Percentiles rank a stretch among this genome's conserved stretches.
Evolutionary conservation across 2,113 vertebrate genomes (phyloP).

Genomic region (Arizona elegans): DNA sequence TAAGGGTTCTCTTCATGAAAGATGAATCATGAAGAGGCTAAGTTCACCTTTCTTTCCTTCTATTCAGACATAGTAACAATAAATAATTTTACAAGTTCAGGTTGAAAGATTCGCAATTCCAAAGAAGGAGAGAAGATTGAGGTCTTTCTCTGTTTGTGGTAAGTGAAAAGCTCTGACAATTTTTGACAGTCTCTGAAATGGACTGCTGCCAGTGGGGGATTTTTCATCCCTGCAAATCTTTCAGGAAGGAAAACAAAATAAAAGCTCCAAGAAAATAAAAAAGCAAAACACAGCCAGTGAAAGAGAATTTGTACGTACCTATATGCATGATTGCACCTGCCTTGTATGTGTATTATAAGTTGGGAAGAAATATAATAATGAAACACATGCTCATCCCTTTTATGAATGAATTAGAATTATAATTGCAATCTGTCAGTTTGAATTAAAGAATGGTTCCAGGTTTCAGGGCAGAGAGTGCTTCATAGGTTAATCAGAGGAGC

Average conservation of each 20-base stretch:
- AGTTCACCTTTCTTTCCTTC: background rate
- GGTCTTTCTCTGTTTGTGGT: background rate
- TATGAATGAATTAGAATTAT: background rate
- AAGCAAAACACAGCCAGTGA: background rate
- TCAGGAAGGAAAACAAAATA: background rate
- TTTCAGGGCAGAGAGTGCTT: background rate
- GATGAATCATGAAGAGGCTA: background rate
- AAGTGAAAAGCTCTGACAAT: background rate
- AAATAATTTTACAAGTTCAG: background rate
- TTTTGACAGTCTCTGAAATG: constrained; percentile 5
- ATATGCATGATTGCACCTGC: background rate
- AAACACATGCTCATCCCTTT: background rate
- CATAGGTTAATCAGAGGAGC: background rate
- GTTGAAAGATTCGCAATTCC: background rate
- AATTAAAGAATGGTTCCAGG: background rate
- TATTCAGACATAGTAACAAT: constrained; percentile 1
- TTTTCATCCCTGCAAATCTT: constrained; percentile 5
- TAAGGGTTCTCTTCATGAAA: background rate
- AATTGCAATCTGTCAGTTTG: background rate
- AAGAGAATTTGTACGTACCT: background rate
- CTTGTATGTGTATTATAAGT: background rate
- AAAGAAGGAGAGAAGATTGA: background rate
- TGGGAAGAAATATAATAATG: background rate
- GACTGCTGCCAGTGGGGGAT: background rate
- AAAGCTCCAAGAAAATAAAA: no score